These are phyloP conservation scores for Verasper variegatus DNA, from an alignment of 2,113 vertebrate genomes.

Conservation along the genomic window DNA sequence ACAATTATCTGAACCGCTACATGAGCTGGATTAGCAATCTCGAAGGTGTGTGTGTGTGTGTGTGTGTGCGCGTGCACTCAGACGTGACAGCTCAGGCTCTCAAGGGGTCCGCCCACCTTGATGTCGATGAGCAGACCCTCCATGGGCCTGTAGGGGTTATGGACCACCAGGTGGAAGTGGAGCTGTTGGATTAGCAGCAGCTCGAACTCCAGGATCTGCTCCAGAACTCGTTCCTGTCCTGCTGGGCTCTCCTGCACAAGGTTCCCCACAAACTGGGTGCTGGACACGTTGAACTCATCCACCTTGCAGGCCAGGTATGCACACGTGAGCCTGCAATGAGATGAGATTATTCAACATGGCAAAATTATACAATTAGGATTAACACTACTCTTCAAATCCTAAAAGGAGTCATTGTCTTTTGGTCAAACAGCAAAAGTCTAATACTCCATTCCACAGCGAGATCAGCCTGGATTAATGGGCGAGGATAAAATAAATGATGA, in stretches of 20 bases:
- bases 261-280: slow-evolving; percentile 94
- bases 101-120: slow-evolving; percentile 82
- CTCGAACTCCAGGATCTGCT: slow-evolving; percentile 96
- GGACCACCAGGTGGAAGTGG: slow-evolving; percentile 96
- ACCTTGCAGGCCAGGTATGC: slow-evolving; percentile 96
- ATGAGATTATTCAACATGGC: background rate
- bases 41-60: too few species aligned
- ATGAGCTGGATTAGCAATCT: too few species aligned
- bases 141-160: slow-evolving; percentile 95
- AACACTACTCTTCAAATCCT: too few species aligned
- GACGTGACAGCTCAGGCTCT: background rate
- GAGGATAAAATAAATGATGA: too few species aligned
- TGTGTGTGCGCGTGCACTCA: too few species aligned
- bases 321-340: slow-evolving; percentile 88
- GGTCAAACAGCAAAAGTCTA: too few species aligned
- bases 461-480: too few species aligned
- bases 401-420: too few species aligned
- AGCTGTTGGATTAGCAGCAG: slow-evolving; percentile 95
- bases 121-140: slow-evolving; percentile 96
- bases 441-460: too few species aligned
- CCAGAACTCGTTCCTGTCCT: slow-evolving; percentile 89
- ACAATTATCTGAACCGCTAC: too few species aligned
- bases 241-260: slow-evolving; percentile 87
- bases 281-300: slow-evolving; percentile 98
- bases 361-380: too few species aligned